These are phyloP conservation scores for Lepidocolaptes lacrymiger DNA, from an alignment of 2,797 vertebrate species.

Conservation along the genomic window DNA sequence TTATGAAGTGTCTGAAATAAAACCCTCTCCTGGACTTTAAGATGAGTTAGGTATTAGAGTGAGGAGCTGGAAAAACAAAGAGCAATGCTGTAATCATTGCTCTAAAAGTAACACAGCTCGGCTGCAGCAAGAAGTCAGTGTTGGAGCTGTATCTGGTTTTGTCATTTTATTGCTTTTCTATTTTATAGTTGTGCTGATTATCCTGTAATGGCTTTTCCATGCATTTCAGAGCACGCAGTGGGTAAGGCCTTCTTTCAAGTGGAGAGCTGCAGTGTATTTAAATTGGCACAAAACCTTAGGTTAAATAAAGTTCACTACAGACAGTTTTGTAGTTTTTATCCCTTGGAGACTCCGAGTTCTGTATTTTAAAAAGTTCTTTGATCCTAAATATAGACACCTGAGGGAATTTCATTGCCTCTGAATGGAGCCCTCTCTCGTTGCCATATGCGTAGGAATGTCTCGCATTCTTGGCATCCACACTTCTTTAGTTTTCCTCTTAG, in stretches of 20 bases:
- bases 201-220: constrained; percentile 84
- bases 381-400: constrained; percentile 78
- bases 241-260: constrained; percentile 75
- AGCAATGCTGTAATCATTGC: constrained; percentile 47
- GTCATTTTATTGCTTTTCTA: constrained; percentile 75
- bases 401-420: constrained; percentile 70
- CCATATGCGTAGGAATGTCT: constrained; percentile 67
- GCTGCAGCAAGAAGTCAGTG: constrained; percentile 22
- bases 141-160: constrained; percentile 78
- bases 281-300: constrained; percentile 77
- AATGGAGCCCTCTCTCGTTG: constrained; percentile 62
- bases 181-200: constrained; percentile 78
- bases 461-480: constrained; percentile 59
- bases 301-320: constrained; percentile 78
- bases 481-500: constrained; percentile 27
- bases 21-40: neutral
- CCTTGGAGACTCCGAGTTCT: constrained; percentile 74
- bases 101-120: constrained; percentile 46
- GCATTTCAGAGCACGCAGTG: constrained; percentile 67
- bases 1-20: neutral
- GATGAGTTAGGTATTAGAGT: neutral
- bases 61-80: constrained; percentile 24
- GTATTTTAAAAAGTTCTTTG: constrained; percentile 76
- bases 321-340: constrained; percentile 72
- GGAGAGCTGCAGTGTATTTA: constrained; percentile 74